phyloP scores from a whole-genome alignment of 2,797 vertebrate species.

The Ambastaia sidthimunki region DNA sequence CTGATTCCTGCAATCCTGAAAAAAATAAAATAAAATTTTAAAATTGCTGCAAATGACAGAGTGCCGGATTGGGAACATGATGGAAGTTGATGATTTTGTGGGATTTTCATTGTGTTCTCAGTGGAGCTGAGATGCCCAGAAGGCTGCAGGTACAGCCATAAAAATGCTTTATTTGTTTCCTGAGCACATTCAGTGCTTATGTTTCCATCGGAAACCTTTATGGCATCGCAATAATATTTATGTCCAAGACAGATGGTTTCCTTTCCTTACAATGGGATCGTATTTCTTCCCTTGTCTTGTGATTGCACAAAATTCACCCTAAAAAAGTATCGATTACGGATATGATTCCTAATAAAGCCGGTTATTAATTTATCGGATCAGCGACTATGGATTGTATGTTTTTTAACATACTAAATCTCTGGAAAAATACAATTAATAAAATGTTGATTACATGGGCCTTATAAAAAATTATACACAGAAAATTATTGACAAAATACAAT shows the following conservation, averaged over 20 bases:
- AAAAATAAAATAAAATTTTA: not conserved
- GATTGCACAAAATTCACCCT: constrained; percentile 18
- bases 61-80: constrained; percentile 3
- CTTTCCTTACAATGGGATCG: constrained; percentile 46
- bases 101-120: constrained; percentile 37
- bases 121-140: constrained; percentile 37
- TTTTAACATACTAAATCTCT: not conserved
- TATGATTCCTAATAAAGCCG: constrained; percentile 8
- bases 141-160: constrained; percentile 64
- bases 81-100: constrained; percentile 33
- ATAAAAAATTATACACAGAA: no score
- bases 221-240: constrained; percentile 74
- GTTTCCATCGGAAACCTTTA: constrained; percentile 78
- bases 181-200: constrained; percentile 74
- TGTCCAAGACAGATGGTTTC: constrained; percentile 65
- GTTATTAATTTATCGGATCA: not conserved
- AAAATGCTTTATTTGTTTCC: constrained; percentile 82
- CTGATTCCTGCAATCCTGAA: no score
- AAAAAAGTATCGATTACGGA: not conserved
- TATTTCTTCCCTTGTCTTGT: constrained; percentile 30
- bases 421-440: not conserved
- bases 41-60: constrained; percentile 17
- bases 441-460: no score
- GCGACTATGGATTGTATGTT: not conserved
- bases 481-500: no score